These are phyloP conservation scores for Alexandromys fortis DNA, from an alignment of 2,113 vertebrate genomes.

Conservation along the genomic window DNA sequence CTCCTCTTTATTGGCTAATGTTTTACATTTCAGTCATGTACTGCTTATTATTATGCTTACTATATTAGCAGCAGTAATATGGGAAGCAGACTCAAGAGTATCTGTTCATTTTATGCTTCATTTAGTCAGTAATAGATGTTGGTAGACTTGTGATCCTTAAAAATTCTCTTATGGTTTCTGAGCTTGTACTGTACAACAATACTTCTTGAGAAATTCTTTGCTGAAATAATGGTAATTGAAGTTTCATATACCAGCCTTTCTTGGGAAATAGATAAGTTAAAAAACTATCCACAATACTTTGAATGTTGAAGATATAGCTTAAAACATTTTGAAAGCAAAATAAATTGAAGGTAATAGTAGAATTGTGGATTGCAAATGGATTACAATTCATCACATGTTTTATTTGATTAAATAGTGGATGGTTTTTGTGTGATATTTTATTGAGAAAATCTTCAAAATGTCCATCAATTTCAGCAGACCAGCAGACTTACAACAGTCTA, in stretches of 20 bases:
- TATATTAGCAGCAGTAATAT: slow-evolving; percentile 10
- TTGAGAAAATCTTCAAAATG: not conserved
- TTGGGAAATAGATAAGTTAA: slow-evolving; percentile 44
- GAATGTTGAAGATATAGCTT: not conserved
- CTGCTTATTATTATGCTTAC: not conserved
- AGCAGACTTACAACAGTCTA: not conserved
- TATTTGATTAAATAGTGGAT: slow-evolving; percentile 24
- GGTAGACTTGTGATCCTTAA: slow-evolving; percentile 29
- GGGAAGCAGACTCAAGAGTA: slow-evolving; percentile 43
- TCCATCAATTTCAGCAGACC: not conserved
- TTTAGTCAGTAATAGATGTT: slow-evolving; percentile 60
- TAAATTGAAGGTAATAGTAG: slow-evolving; percentile 19
- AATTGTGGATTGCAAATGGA: not conserved
- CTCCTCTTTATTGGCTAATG: not conserved
- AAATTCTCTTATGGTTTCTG: slow-evolving; percentile 9
- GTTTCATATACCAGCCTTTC: slow-evolving; percentile 9
- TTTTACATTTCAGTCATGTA: not conserved
- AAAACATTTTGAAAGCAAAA: slow-evolving; percentile 27
- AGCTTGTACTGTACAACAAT: not conserved
- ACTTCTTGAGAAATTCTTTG: not conserved
- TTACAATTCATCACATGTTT: not conserved
- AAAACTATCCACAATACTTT: slow-evolving; percentile 5
- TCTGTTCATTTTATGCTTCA: slow-evolving; percentile 74
- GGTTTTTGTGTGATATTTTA: not conserved
- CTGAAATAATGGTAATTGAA: slow-evolving; percentile 37